phyloP scores from a whole-genome alignment of 2,797 vertebrate genomes.

The Pipistrellus pipistrellus region DNA sequence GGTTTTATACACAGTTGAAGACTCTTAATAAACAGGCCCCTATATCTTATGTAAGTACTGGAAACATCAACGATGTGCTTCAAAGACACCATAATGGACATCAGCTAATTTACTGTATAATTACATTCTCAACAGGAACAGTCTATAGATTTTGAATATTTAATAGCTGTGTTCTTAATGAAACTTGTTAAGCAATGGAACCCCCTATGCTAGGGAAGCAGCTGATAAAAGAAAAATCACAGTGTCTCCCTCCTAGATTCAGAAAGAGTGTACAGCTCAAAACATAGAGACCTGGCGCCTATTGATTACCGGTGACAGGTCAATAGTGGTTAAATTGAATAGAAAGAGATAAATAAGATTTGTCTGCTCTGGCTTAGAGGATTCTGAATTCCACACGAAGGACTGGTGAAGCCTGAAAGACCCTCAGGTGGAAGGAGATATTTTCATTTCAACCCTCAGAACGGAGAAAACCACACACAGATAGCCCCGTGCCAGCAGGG shows the following conservation, averaged over 20 bases:
- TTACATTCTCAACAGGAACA: conserved; percentile 75
- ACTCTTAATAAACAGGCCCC: conserved; percentile 91
- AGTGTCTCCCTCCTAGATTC: not conserved
- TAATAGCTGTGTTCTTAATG: conserved; percentile 77
- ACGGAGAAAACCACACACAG: accelerated
- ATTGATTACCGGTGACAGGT: not conserved
- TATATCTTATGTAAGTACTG: conserved; percentile 87
- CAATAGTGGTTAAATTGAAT: not conserved
- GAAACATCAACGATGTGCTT: conserved; percentile 83
- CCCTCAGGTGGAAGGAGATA: not conserved
- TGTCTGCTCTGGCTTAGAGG: not conserved
- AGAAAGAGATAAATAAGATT: not conserved
- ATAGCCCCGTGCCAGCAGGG: not conserved
- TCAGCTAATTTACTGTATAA: conserved; percentile 85
- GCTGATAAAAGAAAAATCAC: conserved; percentile 37
- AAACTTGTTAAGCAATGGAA: conserved; percentile 79
- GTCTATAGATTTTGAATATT: conserved; percentile 70
- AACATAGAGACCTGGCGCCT: not conserved
- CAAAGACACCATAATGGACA: conserved; percentile 85
- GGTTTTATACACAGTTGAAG: conserved; percentile 90
- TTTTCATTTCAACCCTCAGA: accelerated
- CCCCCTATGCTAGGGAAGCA: conserved; percentile 31
- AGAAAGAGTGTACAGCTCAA: not conserved
- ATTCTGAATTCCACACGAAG: not conserved
- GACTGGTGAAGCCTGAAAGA: not conserved